A percentile compares a stretch with the other conserved stretches of the same genome.
These are phyloP conservation scores for Lepus townsendii DNA, from an alignment of 2,797 vertebrate genomes.

Conservation along the genomic window DNA sequence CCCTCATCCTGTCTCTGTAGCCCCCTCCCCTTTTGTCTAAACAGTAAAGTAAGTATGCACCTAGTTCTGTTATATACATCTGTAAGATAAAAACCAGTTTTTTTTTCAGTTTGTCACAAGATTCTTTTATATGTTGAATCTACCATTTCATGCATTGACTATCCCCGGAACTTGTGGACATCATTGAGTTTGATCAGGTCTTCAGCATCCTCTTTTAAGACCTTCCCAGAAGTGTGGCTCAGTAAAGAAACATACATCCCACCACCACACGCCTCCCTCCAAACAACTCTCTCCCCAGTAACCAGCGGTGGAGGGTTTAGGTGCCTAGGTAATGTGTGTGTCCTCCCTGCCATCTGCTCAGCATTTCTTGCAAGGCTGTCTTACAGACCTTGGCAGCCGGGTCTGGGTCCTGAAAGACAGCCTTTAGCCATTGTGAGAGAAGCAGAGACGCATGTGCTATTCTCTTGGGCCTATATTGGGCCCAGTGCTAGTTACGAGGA, in stretches of 20 bases:
- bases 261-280: slow-evolving; percentile 2
- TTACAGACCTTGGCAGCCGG: slow-evolving; percentile 39
- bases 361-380: neutral
- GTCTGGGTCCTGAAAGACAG: slow-evolving; percentile 35
- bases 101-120: neutral
- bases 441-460: neutral
- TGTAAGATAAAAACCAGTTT: neutral
- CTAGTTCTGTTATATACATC: neutral
- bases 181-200: slow-evolving; percentile 49
- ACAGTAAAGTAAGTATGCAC: neutral
- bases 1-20: neutral
- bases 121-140: slow-evolving; percentile 20
- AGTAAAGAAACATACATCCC: neutral
- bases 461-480: neutral
- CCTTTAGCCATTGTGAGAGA: neutral
- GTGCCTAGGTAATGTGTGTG: neutral
- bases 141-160: neutral
- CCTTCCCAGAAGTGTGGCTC: slow-evolving; percentile 29
- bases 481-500: neutral
- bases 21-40: neutral
- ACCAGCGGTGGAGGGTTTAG: neutral
- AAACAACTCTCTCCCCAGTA: neutral
- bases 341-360: neutral
- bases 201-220: slow-evolving; percentile 20
- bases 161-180: slow-evolving; percentile 1